These are phyloP conservation scores for Ceratoteleas bidentatus DNA, from an alignment of 1,140 invertebrate genomes.

Conservation along the genomic window DNA sequence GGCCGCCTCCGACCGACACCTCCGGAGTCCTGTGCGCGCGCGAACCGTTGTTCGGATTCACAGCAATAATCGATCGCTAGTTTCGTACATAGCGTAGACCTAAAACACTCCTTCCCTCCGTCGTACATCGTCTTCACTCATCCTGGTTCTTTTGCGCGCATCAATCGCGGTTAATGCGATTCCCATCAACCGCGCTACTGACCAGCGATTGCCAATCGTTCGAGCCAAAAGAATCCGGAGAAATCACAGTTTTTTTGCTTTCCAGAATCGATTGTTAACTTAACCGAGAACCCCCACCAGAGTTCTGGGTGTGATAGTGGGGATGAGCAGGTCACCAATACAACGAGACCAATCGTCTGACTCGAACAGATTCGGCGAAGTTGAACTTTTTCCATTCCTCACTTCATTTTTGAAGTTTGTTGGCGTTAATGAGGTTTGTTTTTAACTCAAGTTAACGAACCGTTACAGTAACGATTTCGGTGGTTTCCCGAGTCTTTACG, in stretches of 20 bases:
- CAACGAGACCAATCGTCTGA: too few species aligned
- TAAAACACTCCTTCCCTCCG: constrained; percentile 38
- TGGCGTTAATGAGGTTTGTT: too few species aligned
- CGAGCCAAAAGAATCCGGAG: neutral
- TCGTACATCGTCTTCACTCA: constrained; percentile 5
- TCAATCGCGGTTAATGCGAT: neutral
- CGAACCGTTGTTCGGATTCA: constrained; percentile 45
- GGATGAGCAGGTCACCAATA: too few species aligned
- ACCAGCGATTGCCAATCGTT: constrained; percentile 8
- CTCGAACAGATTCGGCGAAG: too few species aligned
- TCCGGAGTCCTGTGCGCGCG: constrained; percentile 26
- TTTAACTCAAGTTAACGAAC: too few species aligned
- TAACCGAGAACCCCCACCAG: neutral
- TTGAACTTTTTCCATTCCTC: too few species aligned
- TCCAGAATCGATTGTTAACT: constrained; percentile 11
- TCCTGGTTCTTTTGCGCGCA: constrained; percentile 15
- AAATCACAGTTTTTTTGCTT: neutral
- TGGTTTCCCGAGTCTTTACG: too few species aligned
- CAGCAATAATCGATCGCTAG: constrained; percentile 62
- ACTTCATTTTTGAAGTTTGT: too few species aligned
- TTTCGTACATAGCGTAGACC: constrained; percentile 54
- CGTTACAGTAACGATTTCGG: too few species aligned
- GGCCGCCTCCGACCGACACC: constrained; percentile 31
- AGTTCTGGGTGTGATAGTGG: neutral
- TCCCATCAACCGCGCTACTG: constrained; percentile 2